phyloP scores from a whole-genome alignment of 2,888 invertebrate species.

The Neuroscelio doddi region DNA sequence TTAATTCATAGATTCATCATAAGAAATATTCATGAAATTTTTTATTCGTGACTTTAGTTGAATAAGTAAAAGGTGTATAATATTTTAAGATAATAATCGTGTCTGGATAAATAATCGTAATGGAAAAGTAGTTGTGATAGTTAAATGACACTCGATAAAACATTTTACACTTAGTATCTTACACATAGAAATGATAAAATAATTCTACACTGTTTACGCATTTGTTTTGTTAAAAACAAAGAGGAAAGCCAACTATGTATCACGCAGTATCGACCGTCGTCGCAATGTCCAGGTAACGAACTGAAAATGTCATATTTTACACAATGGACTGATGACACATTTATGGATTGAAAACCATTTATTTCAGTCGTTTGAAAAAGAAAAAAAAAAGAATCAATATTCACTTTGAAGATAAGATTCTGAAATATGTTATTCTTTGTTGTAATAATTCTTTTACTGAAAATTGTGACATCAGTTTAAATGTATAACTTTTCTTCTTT shows the following conservation, averaged over 20 bases:
- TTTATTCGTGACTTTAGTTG: no score
- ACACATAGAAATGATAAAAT: constrained; percentile 20
- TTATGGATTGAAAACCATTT: constrained; percentile 1
- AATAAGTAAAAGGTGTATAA: no score
- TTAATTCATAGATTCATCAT: no score
- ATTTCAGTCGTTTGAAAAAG: background rate
- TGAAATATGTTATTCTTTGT: no score
- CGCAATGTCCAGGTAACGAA: constrained; percentile 78
- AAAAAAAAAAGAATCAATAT: background rate
- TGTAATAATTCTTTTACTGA: no score
- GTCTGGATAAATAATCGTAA: no score
- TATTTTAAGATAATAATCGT: no score
- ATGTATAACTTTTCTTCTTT: background rate
- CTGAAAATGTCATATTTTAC: constrained; percentile 15
- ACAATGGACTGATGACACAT: constrained; percentile 8
- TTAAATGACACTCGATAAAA: no score
- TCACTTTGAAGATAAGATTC: background rate
- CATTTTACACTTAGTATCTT: background rate
- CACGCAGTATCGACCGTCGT: constrained; percentile 95
- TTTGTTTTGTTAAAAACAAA: constrained; percentile 71
- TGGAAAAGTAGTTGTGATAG: no score
- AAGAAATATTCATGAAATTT: no score
- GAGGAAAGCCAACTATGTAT: constrained; percentile 92
- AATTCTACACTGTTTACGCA: constrained; percentile 21
- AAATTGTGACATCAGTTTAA: no score